Evolutionary conservation across 2,797 vertebrate species (phyloP).

Genomic region (Enteromius argenteus): DNA sequence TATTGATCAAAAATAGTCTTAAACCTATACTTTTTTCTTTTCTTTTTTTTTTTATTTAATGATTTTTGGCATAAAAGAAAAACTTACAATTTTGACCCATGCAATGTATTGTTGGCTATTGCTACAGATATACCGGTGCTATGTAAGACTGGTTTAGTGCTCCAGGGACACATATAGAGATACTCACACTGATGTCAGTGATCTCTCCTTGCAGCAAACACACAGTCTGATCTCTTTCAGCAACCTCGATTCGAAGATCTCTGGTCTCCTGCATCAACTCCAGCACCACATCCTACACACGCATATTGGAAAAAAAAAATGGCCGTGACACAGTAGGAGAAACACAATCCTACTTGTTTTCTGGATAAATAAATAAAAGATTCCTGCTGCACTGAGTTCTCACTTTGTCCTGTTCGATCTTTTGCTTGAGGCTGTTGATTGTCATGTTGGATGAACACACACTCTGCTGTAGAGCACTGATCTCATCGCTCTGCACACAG

Average conservation of each 20-base stretch:
- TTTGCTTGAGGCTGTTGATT: slow-evolving; percentile 82
- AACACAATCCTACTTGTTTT: not conserved
- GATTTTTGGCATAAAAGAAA: no score
- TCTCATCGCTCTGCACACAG: slow-evolving; percentile 67
- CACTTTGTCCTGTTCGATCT: slow-evolving; percentile 88
- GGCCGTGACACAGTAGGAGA: not conserved
- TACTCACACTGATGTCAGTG: slow-evolving; percentile 84
- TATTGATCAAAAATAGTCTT: no score
- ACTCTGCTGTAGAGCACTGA: slow-evolving; percentile 79
- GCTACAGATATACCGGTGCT: no score
- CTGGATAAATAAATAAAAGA: not conserved
- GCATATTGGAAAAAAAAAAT: not conserved
- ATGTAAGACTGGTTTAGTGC: no score
- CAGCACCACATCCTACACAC: slow-evolving; percentile 83
- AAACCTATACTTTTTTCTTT: no score
- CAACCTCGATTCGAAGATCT: slow-evolving; percentile 83
- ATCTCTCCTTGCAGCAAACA: slow-evolving; percentile 84
- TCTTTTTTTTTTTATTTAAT: no score
- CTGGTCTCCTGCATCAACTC: slow-evolving; percentile 91
- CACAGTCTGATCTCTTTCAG: slow-evolving; percentile 83
- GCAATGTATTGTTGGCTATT: no score
- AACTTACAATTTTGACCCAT: no score
- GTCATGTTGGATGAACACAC: slow-evolving; percentile 74
- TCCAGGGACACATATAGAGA: not conserved
- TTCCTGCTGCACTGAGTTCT: slow-evolving; percentile 33